These are phyloP conservation scores for Podabrus alpinus DNA, from an alignment of 2,888 invertebrate genomes.

Conservation along the genomic window DNA sequence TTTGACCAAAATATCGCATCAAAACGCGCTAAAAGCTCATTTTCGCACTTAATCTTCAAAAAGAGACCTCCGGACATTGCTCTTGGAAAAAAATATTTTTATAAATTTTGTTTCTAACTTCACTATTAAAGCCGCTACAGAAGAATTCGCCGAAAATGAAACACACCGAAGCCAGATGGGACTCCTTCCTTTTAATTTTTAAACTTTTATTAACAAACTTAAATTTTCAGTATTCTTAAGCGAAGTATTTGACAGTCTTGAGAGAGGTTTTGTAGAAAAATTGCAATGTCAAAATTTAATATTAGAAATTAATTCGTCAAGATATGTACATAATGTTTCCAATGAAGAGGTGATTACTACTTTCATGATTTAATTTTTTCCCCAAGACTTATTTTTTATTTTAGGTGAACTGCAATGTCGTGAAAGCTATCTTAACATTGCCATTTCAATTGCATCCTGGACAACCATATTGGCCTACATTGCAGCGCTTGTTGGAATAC, in stretches of 20 bases:
- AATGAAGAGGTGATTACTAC: slow-evolving; percentile 74
- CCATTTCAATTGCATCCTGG: slow-evolving; percentile 58
- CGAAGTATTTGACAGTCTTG: slow-evolving; percentile 90
- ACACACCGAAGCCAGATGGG: too few species aligned
- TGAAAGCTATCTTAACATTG: slow-evolving; percentile 81
- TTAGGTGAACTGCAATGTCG: slow-evolving; percentile 73
- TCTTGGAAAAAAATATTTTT: too few species aligned
- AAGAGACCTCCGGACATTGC: too few species aligned
- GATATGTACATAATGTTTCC: slow-evolving; percentile 94
- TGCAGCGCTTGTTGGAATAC: slow-evolving; percentile 70
- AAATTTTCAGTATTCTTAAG: slow-evolving; percentile 76
- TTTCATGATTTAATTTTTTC: slow-evolving; percentile 4
- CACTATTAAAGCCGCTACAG: too few species aligned
- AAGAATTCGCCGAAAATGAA: too few species aligned
- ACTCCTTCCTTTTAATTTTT: too few species aligned
- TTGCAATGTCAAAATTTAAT: slow-evolving; percentile 89
- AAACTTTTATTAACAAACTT: neutral
- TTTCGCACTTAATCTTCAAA: too few species aligned
- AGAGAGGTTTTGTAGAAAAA: slow-evolving; percentile 86
- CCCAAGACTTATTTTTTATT: slow-evolving; percentile 30
- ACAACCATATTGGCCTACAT: slow-evolving; percentile 61
- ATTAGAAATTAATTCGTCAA: slow-evolving; percentile 93
- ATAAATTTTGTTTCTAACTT: too few species aligned
- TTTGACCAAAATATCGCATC: too few species aligned
- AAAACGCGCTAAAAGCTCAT: too few species aligned